Conservation (phyloP, 2,797 vertebrate species). For the Pterois miles region DNA sequence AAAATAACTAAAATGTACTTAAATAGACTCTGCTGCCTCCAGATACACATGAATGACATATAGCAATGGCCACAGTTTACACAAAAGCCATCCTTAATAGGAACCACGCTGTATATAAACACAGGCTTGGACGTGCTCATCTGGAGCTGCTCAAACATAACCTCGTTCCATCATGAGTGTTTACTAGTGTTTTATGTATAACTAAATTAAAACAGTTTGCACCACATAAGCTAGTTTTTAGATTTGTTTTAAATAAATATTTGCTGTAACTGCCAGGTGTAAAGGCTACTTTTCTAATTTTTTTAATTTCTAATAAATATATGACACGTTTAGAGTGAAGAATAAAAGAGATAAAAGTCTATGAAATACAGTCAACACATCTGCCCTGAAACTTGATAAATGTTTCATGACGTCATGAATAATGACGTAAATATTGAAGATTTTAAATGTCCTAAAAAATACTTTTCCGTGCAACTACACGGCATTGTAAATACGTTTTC, state of each 20-base stretch:
- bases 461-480: no score
- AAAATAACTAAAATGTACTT: background rate
- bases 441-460: background rate
- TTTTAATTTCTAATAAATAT: no score
- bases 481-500: no score
- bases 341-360: background rate
- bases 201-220: background rate
- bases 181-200: background rate
- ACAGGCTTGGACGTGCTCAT: slow-evolving; percentile 10
- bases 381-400: background rate
- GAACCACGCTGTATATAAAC: slow-evolving; percentile 25
- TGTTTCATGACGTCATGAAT: no score
- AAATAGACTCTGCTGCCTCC: background rate
- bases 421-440: background rate
- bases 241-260: background rate
- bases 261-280: background rate
- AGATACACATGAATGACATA: slow-evolving; percentile 8
- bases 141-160: background rate
- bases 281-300: background rate
- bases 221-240: background rate
- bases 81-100: background rate
- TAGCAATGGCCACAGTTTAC: slow-evolving; percentile 19
- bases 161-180: background rate
- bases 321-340: background rate
- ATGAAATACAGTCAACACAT: background rate